A percentile compares a stretch with the other conserved stretches of the same genome.
Evolutionary conservation across 37 sponge, comb jelly and placozoan species (phyloP).

Genomic region (Geodia barretti): DNA sequence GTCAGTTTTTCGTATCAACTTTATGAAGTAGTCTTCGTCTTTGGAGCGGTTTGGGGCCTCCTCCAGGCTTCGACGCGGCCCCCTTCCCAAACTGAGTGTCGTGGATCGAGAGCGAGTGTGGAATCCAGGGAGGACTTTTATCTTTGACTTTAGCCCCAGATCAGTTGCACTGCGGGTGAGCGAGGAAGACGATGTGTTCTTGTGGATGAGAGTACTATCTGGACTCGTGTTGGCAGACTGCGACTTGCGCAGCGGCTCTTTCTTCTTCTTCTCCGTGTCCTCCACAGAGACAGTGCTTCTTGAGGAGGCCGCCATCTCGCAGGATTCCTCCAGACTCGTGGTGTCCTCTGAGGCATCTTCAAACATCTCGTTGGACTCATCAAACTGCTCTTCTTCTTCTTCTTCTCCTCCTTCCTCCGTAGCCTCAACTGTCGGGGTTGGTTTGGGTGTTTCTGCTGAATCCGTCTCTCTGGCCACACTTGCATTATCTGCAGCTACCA

Average conservation of each 20-base stretch:
- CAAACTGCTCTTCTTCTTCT: no score
- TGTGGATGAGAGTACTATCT: background rate
- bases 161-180: background rate
- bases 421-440: background rate
- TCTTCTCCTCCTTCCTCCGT: background rate
- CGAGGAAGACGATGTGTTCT: background rate
- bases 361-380: background rate
- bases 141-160: background rate
- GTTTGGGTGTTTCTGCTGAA: background rate
- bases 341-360: background rate
- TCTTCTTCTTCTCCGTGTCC: background rate
- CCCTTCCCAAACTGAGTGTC: background rate
- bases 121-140: background rate
- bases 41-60: background rate
- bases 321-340: background rate
- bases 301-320: background rate
- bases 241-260: background rate
- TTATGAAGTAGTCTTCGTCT: conserved; percentile 30
- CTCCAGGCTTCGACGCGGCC: background rate
- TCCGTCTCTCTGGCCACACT: background rate
- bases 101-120: background rate
- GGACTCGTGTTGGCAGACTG: background rate
- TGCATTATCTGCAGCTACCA: no score
- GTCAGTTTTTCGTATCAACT: background rate
- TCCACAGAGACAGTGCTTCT: background rate